phyloP scores from a whole-genome alignment of 2,797 vertebrate species.

The Myotis planiceps region DNA sequence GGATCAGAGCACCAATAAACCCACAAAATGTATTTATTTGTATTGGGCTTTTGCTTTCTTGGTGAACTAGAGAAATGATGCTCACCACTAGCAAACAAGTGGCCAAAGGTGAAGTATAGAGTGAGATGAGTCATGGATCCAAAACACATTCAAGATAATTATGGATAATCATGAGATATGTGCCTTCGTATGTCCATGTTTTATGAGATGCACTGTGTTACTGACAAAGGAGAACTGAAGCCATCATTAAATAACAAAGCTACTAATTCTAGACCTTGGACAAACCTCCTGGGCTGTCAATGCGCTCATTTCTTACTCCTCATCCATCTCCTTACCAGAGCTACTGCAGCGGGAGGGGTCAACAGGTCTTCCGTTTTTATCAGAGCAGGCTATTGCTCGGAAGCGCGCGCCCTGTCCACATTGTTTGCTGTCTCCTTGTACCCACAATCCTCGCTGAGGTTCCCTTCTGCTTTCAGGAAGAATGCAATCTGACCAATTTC shows the following conservation, averaged over 20 bases:
- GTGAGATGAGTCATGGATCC: background rate
- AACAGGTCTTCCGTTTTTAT: conserved; percentile 89
- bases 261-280: background rate
- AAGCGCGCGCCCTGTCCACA: conserved; percentile 93
- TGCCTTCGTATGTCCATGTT: background rate
- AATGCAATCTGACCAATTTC: conserved; percentile 97
- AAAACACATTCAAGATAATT: background rate
- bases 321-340: conserved; percentile 89
- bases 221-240: background rate
- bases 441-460: conserved; percentile 78
- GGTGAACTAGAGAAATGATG: background rate
- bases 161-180: background rate
- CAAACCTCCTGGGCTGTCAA: background rate
- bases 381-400: conserved; percentile 91
- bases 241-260: background rate
- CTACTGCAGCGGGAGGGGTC: conserved; percentile 90
- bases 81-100: background rate
- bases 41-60: background rate
- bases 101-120: background rate
- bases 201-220: background rate
- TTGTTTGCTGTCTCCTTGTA: conserved; percentile 84
- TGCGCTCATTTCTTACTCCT: background rate
- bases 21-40: background rate
- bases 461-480: conserved; percentile 82
- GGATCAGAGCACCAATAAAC: background rate